Percentiles rank a stretch among this genome's conserved stretches.
Evolutionary conservation across 64 coral and sea anemone genomes (phyloP).

Genomic region (Stichodactyla helianthus): DNA sequence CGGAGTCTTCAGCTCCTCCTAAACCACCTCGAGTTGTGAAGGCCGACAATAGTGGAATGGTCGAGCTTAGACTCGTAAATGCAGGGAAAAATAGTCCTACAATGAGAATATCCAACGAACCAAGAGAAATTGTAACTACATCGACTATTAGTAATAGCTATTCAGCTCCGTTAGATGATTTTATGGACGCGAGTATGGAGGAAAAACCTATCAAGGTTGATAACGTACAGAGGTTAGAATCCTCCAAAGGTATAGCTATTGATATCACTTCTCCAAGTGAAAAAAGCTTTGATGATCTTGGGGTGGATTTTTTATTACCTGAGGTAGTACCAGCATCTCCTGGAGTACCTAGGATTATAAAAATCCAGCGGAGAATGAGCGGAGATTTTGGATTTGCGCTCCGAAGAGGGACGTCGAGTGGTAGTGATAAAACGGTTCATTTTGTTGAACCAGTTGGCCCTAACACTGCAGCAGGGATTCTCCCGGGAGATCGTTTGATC

Average conservation of each 20-base stretch:
- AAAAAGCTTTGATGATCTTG: slow-evolving; percentile 77
- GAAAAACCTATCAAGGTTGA: slow-evolving; percentile 12
- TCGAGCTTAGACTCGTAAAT: slow-evolving; percentile 30
- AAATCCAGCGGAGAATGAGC: slow-evolving; percentile 61
- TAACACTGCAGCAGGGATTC: slow-evolving; percentile 44
- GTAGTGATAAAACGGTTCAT: slow-evolving; percentile 72
- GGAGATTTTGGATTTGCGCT: slow-evolving; percentile 98
- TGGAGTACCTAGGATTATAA: slow-evolving; percentile 70
- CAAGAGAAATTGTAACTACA: slow-evolving; percentile 6
- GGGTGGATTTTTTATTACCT: slow-evolving; percentile 75
- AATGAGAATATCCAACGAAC: neutral
- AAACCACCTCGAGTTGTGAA: slow-evolving; percentile 54
- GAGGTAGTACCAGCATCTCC: slow-evolving; percentile 75
- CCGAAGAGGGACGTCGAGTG: slow-evolving; percentile 61
- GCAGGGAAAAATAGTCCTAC: neutral
- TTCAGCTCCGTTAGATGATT: slow-evolving; percentile 18
- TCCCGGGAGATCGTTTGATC: slow-evolving; percentile 84
- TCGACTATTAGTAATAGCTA: slow-evolving; percentile 4
- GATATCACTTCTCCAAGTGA: slow-evolving; percentile 69
- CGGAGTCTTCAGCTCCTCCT: neutral
- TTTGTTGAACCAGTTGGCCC: slow-evolving; percentile 85
- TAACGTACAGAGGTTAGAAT: neutral
- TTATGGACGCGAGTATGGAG: slow-evolving; percentile 29
- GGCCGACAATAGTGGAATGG: slow-evolving; percentile 43
- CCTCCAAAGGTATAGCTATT: neutral